Base-by-base conservation (phyloP, 2,113 vertebrate genomes). In the Sphaerodactylus townsendi region DNA sequence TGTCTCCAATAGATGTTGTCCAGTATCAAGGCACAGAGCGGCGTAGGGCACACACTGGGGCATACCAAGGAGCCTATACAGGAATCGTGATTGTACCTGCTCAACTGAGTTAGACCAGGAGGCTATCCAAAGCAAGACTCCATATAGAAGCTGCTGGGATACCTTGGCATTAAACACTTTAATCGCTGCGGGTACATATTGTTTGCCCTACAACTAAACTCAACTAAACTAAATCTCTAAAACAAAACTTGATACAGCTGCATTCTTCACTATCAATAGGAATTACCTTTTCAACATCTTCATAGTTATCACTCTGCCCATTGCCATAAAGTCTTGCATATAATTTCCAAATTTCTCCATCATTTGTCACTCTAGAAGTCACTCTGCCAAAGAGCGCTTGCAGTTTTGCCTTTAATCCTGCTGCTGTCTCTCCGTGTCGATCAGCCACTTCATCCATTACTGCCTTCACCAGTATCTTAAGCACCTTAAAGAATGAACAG, bases 331-430 rank as follows among this genome's bases (percentile, higher is more conserved):
- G 92, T 6, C 28, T 92, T 8, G 98, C 98, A 15, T 99, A 99
- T 84, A 97, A 95, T 85, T 91, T 96, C 99, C 99, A 99, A 87
- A 99, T 88, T 30, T 97, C 93, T 2, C 94, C 93, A 48, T 99
- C 97, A 1, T 91, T 96, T 82, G 97, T 98, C 92, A 98, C 96
- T 85, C 94, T 96, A n/a, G 98, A 95, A 25, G 96, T 98, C 88
- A 98, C 95, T 89, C 98, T 95, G 30, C 98, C 99, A 30, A 99
- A 90, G 9, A 99, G 96, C 87, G 98, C 98, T 88, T 93, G 97
- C 82, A 99, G 76, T 87, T 97, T 98, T 64, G 94, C 87, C 76
- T 85, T 95, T 56, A 98, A 93, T 37, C 90, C 75, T 1, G 85
- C 89, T 0, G 96, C 95, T 2, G 78, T 88, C n/a, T 92, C 94